A percentile compares a stretch with the other conserved stretches of the same genome.
phyloP scores from a whole-genome alignment of 2,113 vertebrate genomes.

The Alouatta palliata region DNA sequence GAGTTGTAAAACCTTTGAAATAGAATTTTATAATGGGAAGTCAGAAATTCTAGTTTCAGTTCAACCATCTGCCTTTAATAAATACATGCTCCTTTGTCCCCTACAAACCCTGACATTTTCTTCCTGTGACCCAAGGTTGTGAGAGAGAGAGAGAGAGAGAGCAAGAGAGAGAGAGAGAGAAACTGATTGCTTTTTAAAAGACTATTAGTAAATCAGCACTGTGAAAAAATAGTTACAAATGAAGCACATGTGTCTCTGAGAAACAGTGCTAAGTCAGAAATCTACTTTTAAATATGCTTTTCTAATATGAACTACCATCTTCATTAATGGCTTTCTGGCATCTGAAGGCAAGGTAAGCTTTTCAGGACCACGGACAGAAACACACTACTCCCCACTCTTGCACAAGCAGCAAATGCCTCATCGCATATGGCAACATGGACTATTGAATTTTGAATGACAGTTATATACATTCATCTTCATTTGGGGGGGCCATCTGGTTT shows the following conservation, averaged over 20 bases:
- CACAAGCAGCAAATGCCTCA: neutral
- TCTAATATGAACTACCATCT: slow-evolving; percentile 89
- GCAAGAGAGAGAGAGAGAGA: neutral
- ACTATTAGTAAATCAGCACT: slow-evolving; percentile 73
- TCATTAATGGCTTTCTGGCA: slow-evolving; percentile 84
- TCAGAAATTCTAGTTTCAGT: neutral
- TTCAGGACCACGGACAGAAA: slow-evolving; percentile 63
- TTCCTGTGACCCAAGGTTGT: slow-evolving; percentile 86
- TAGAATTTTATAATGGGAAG: slow-evolving; percentile 29
- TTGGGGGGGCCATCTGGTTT: slow-evolving; percentile 28
- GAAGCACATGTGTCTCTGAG: slow-evolving; percentile 83
- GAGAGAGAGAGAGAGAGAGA: neutral
- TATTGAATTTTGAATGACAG: slow-evolving; percentile 16
- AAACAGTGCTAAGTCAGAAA: slow-evolving; percentile 85
- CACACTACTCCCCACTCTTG: rapidly evolving
- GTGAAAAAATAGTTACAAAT: slow-evolving; percentile 88
- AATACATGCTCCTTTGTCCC: slow-evolving; percentile 58
- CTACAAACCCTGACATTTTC: slow-evolving; percentile 85
- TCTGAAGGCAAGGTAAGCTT: slow-evolving; percentile 67
- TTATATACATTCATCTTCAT: slow-evolving; percentile 73
- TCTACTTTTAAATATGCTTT: slow-evolving; percentile 89
- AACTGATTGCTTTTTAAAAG: slow-evolving; percentile 34
- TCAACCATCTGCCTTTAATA: slow-evolving; percentile 55
- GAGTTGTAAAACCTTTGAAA: slow-evolving; percentile 54
- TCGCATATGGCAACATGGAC: neutral